Evolutionary conservation across 2,797 vertebrate species (phyloP).

Genomic region (Anguilla marmorata): DNA sequence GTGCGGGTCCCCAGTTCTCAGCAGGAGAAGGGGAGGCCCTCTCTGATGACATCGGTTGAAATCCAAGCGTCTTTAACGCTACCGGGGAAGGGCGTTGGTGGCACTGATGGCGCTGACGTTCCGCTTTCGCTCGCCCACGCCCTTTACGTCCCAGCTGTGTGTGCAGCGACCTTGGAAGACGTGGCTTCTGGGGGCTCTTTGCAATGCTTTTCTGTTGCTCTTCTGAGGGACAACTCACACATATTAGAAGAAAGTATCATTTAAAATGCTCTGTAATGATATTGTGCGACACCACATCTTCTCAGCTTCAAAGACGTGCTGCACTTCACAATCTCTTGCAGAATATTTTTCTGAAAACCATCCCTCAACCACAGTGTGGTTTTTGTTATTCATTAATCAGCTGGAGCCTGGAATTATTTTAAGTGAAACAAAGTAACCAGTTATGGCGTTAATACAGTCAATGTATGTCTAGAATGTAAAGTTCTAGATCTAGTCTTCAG

Average conservation of each 20-base stretch:
- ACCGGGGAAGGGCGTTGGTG: not conserved
- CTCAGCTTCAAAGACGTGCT: not conserved
- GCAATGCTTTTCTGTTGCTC: not conserved
- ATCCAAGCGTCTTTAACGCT: slow-evolving; percentile 10
- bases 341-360: not conserved
- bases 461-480: too few species aligned
- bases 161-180: not conserved
- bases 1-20: not conserved
- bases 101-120: not conserved
- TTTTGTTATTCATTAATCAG: not conserved
- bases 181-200: not conserved
- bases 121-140: slow-evolving; percentile 18
- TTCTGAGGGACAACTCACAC: not conserved
- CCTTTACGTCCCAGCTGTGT: slow-evolving; percentile 19
- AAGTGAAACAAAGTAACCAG: not conserved
- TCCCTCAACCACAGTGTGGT: not conserved
- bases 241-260: not conserved
- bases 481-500: too few species aligned
- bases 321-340: not conserved
- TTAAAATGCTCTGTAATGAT: not conserved
- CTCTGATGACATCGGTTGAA: not conserved
- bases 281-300: not conserved
- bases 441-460: too few species aligned
- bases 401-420: not conserved
- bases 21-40: not conserved